These are phyloP conservation scores for Oscarella lobularis DNA, from an alignment of 37 sponge, comb jelly and placozoan genomes.

Conservation along the genomic window DNA sequence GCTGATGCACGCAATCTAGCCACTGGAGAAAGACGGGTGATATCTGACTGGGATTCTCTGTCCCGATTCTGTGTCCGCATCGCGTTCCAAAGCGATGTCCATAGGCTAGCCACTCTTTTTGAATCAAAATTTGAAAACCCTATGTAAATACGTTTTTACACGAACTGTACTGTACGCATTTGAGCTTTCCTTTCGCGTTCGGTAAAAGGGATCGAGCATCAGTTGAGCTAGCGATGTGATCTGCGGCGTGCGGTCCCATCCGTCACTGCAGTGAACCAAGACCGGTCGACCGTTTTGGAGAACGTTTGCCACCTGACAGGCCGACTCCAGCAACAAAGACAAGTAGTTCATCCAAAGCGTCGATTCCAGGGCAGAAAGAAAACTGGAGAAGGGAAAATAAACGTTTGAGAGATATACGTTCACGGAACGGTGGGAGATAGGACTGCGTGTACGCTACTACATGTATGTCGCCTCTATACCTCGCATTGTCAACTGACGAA, in stretches of 20 bases:
- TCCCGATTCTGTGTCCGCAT: slow-evolving; percentile 23
- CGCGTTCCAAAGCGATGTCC: slow-evolving; percentile 84
- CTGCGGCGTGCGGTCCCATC: slow-evolving; percentile 91
- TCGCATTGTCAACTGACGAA: not conserved
- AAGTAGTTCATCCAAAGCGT: slow-evolving; percentile 82
- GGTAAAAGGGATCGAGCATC: slow-evolving; percentile 75
- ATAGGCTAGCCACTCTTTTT: slow-evolving; percentile 83
- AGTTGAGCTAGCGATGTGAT: slow-evolving; percentile 67
- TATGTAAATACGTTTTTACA: too few relatives aligned
- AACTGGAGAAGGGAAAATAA: slow-evolving; percentile 21
- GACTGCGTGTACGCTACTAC: not conserved
- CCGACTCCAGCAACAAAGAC: slow-evolving; percentile 43
- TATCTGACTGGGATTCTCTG: slow-evolving; percentile 24
- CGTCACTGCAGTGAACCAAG: slow-evolving; percentile 93
- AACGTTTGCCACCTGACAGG: slow-evolving; percentile 53
- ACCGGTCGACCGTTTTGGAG: slow-evolving; percentile 42
- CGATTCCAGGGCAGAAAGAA: slow-evolving; percentile 56
- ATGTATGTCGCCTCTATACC: not conserved
- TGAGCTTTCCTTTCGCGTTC: slow-evolving; percentile 45
- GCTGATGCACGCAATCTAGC: slow-evolving; percentile 82
- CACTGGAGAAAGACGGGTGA: slow-evolving; percentile 88
- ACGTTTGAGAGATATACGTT: not conserved
- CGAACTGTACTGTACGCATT: too few relatives aligned
- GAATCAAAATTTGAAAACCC: slow-evolving; percentile 69
- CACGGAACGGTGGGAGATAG: not conserved